Evolutionary conservation across 2,113 vertebrate species (phyloP), one percentile per base, ranked within the genome.

Genomic region (Shinisaurus crocodilurus): DNA sequence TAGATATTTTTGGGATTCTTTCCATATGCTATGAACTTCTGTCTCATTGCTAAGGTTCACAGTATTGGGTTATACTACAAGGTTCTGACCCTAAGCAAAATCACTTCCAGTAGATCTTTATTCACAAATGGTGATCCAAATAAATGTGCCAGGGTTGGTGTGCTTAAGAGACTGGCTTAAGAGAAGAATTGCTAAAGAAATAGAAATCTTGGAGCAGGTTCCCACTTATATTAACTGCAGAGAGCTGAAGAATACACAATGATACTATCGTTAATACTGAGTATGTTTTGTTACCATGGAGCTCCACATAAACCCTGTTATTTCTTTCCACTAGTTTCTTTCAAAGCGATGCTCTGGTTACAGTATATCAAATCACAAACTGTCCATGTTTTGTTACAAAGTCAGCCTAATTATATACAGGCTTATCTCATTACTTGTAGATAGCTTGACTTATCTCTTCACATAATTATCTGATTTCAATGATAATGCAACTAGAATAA

Each of bases 221-320:
- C 34, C 32, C 72, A 65, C 40, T 32, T 90, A 12, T 34, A 65
- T 77, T 67, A 85, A 67, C 25, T 85, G 43, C 43, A 89, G 40
- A 76, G 4, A 74, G 23, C 70, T 84, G 45, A 69, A 90, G 74
- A 85, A 85, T 85, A 75, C n/a, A 54, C 72, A 90, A 40, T 37
- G 40, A 83, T 50, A 16, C 57, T 75, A 65, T 79, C 34, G n/a
- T 60, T 77, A 43, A 80, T 89, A 34, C 40, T 74, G 40, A 23
- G 40, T 50, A 10, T 79, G 80, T 85, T 54, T 20, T 69, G 82
- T 85, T 90, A 67, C 82, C 88, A 85, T 90, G 82, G 88, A 85
- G 74, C 32, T 79, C 40, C 25, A 32, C 45, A 85, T 48, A 67
- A 86, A 27, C 40, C 27, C 37, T 79, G 20, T 77, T 88, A 43